Evolutionary conservation across 2,888 invertebrate species (phyloP).

Genomic region (Euplexia lucipara): DNA sequence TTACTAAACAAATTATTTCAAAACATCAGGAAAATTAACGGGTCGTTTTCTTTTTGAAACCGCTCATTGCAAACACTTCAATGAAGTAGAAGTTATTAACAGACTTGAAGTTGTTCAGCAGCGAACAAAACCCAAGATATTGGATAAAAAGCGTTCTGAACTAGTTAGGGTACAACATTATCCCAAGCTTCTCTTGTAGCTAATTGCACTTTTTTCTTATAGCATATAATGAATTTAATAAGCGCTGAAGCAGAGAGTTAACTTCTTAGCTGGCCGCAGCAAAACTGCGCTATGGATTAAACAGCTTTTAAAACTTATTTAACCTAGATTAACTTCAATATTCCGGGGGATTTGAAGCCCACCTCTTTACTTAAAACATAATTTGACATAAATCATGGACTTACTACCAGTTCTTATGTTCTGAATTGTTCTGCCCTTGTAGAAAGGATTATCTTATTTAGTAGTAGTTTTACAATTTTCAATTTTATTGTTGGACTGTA

Average conservation of each 20-base stretch:
- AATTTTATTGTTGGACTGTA: slow-evolving; percentile 32
- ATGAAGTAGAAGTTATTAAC: slow-evolving; percentile 53
- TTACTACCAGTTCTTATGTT: slow-evolving; percentile 37
- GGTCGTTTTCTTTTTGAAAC: slow-evolving; percentile 11
- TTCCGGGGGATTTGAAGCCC: slow-evolving; percentile 54
- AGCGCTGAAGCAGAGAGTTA: slow-evolving; percentile 67
- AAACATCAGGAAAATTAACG: slow-evolving; percentile 3
- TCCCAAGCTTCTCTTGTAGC: slow-evolving; percentile 63
- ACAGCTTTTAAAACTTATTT: slow-evolving; percentile 70
- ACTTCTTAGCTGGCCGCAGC: slow-evolving; percentile 64
- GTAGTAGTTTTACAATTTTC: slow-evolving; percentile 34
- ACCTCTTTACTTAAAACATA: slow-evolving; percentile 47
- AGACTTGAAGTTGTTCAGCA: slow-evolving; percentile 38
- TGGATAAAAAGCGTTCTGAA: slow-evolving; percentile 56
- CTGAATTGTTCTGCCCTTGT: slow-evolving; percentile 40
- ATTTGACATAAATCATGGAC: slow-evolving; percentile 46
- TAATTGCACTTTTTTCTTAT: slow-evolving; percentile 75
- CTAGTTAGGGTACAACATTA: slow-evolving; percentile 67
- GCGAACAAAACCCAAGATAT: slow-evolving; percentile 51
- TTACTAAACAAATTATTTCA: neutral
- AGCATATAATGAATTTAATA: slow-evolving; percentile 73
- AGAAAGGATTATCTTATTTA: slow-evolving; percentile 31
- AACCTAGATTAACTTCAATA: slow-evolving; percentile 66
- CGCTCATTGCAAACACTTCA: slow-evolving; percentile 19
- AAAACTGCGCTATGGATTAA: slow-evolving; percentile 70